Evolutionary conservation across 2,797 vertebrate species (phyloP), one percentile per base, ranked within the genome.

Genomic region (Holocentrus rufus): DNA sequence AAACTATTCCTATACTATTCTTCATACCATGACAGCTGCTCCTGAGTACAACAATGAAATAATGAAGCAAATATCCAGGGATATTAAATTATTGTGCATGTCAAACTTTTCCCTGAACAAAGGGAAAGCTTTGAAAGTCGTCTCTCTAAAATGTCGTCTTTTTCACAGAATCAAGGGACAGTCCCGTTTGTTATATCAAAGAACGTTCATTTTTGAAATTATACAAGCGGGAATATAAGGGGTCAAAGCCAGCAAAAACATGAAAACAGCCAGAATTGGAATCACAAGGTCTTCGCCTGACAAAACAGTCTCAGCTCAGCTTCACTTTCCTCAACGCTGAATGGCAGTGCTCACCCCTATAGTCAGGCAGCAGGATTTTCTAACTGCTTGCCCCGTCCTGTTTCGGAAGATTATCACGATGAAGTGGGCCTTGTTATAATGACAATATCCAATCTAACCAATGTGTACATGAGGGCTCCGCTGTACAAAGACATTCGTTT

Each of bases 251-350:
- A 44, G 42, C 47, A 49, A 20, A 22, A 50, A 50, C 47, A 50
- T 6, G 46, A n/a, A 47, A 47, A 47, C 15, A n/a, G 46, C 13
- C 46, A 7, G 5, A 20, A 86, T 30, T 79, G 49, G 76, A 72
- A 75, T 86, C 82, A 79, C 57, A 5, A 67, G 79, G 56, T 72
- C 72, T 77, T 67, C 80, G 61, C 72, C 69, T 77, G 80, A 81
- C 63, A 76, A 50, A 50, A 2, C 3, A 17, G 14, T 22, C 72
- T 59, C 42, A 55, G 64, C 62, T n/a, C 70, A 66, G 64, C 10
- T 31, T 61, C 36, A 17, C 17, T 39, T 36, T 13, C 34, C 68
- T 39, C 36, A 39, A 13, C 47, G 22, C 11, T 0, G 30, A 64
- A 13, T 22, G 14, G 13, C 50, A 52, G 18, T 11, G 34, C 60